Base-by-base conservation (phyloP, 2,797 vertebrate species). In the Tapera naevia region DNA sequence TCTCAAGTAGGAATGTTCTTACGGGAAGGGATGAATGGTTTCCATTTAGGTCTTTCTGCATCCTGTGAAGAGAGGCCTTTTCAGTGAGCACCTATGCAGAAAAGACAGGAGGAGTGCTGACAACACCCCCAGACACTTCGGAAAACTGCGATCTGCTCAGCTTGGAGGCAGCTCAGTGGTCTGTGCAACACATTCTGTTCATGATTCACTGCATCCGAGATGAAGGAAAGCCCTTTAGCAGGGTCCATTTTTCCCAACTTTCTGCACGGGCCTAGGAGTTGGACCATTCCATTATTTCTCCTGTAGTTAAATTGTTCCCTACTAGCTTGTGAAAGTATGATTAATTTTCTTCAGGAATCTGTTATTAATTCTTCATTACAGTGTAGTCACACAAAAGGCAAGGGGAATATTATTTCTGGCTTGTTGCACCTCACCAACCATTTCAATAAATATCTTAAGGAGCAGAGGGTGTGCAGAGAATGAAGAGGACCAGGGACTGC, bases 351-450 rank as follows among this genome's bases (percentile, higher is more conserved):
- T 93, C 88, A 91, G 76, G 86, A 96, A 91, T 90, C 86, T 92
- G 88, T 96, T 96, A 96, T 97, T 97, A 96, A 97, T 96, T 97
- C 96, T 96, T 97, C 94, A 96, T 96, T 96, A 96, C 88, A 81
- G 94, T 37, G 8, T 71, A 93, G 95, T 84, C 14, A 0, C 89
- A 96, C 88, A 96, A 96, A 96, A 96, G 93, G 94, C 95, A 88
- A 79, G 88, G 71, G 89, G 94, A 96, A 97, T 96, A 95, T 96
- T 96, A 95, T 81, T 94, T 95, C 94, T 96, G 94, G 92, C 88
- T 96, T 97, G 95, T 91, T 96, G 95, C 94, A 96, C 94, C 91
- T 96, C 95, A 92, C 94, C 94, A 95, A 81, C 92, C 91, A 94
- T 97, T 96, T 93, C 94, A 93, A 96, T 94, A 97, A 97, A 95